A percentile compares a stretch with the other conserved stretches of the same genome.
These are phyloP conservation scores for Synodontis membranacea DNA, from an alignment of 2,113 vertebrate genomes.

Conservation along the genomic window DNA sequence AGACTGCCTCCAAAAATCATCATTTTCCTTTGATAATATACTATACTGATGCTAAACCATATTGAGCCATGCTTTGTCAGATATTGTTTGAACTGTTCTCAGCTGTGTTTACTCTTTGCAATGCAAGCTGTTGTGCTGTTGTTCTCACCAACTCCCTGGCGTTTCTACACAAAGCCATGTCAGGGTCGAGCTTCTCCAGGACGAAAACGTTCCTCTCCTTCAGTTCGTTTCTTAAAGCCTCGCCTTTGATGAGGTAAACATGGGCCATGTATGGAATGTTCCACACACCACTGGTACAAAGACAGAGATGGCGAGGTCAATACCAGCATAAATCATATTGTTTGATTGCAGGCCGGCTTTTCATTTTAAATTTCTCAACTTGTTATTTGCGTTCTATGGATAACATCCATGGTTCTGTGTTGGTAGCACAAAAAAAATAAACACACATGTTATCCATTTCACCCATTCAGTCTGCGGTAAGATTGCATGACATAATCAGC, in stretches of 20 bases:
- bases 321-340: background rate
- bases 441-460: constrained; percentile 39
- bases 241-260: constrained; percentile 89
- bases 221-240: constrained; percentile 83
- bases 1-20: background rate
- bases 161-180: constrained; percentile 94
- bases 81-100: background rate
- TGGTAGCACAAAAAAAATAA: background rate
- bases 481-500: constrained; percentile 27
- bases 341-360: background rate
- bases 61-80: background rate
- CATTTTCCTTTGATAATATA: no score
- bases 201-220: constrained; percentile 91
- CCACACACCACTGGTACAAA: constrained; percentile 85
- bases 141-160: constrained; percentile 89
- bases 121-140: background rate
- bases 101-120: background rate
- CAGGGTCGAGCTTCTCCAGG: constrained; percentile 90
- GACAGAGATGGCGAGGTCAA: constrained; percentile 48
- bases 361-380: constrained; percentile 1
- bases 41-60: background rate
- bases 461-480: constrained; percentile 18
- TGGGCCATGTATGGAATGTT: constrained; percentile 96
- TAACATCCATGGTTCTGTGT: background rate
- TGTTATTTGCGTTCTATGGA: constrained; percentile 1